Percentiles rank a stretch among this genome's conserved stretches.
Conservation (phyloP, 2,113 vertebrate genomes). For the Eublepharis macularius region DNA sequence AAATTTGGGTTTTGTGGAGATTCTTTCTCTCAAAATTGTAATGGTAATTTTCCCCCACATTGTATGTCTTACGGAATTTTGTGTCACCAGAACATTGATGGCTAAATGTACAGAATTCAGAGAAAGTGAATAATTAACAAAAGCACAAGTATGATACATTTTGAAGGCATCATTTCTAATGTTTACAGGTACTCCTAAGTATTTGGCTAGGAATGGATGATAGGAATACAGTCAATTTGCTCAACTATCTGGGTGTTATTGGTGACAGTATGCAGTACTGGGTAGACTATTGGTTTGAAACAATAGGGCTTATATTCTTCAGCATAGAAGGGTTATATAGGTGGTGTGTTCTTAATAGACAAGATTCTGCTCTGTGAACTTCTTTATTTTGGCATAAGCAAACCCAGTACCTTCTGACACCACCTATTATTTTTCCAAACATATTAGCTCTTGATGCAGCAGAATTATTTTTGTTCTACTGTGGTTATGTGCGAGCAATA, state of each 20-base stretch:
- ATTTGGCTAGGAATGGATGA: neutral
- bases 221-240: neutral
- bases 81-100: neutral
- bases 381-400: conserved; percentile 30
- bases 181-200: neutral
- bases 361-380: neutral
- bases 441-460: neutral
- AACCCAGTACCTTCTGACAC: neutral
- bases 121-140: neutral
- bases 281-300: neutral
- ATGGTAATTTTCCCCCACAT: neutral
- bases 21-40: neutral
- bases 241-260: neutral
- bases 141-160: neutral
- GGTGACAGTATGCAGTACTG: neutral
- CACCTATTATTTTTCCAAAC: neutral
- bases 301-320: neutral
- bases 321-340: conserved; percentile 29
- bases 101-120: neutral
- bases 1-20: neutral
- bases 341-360: conserved; percentile 35
- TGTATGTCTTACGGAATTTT: neutral
- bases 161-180: neutral
- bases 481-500: neutral
- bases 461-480: neutral